Evolutionary conservation across 2,113 vertebrate genomes (phyloP).

Genomic region (Trematomus loennbergii): DNA sequence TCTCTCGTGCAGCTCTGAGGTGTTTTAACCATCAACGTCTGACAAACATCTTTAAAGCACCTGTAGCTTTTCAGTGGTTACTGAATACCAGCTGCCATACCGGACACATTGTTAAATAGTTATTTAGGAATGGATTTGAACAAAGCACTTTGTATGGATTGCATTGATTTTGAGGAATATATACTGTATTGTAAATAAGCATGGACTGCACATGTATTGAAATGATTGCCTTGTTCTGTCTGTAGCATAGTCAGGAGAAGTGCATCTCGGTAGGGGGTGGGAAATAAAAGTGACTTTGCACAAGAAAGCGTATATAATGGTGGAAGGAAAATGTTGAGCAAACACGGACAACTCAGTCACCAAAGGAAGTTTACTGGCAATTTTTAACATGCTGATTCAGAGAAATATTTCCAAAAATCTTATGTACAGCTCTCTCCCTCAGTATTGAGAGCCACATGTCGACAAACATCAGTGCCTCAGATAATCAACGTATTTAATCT

Average conservation of each 20-base stretch:
- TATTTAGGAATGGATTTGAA: conserved; percentile 80
- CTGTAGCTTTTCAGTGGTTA: conserved; percentile 65
- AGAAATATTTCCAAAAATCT: conserved; percentile 67
- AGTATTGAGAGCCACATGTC: conserved; percentile 67
- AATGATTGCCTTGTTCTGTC: conserved; percentile 78
- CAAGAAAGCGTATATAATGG: conserved; percentile 49
- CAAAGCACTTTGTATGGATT: conserved; percentile 83
- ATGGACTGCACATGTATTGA: conserved; percentile 76
- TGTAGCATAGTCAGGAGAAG: conserved; percentile 68
- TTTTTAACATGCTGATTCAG: conserved; percentile 82
- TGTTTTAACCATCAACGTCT: conserved; percentile 59
- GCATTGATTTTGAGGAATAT: conserved; percentile 71
- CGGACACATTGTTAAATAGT: conserved; percentile 69
- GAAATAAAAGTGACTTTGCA: conserved; percentile 68
- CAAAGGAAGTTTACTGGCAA: conserved; percentile 72
- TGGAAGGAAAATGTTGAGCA: conserved; percentile 44
- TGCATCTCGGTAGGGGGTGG: conserved; percentile 46
- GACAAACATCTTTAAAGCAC: conserved; percentile 62
- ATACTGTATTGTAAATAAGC: conserved; percentile 77
- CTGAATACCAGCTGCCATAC: conserved; percentile 74
- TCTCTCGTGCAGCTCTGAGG: conserved; percentile 85
- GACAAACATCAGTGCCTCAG: conserved; percentile 82
- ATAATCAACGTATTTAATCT: conserved; percentile 76
- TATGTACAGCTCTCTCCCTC: conserved; percentile 61
- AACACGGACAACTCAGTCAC: conserved; percentile 61